Evolutionary conservation across 2,113 vertebrate species (phyloP).

Genomic region (Trematocara zebra): DNA sequence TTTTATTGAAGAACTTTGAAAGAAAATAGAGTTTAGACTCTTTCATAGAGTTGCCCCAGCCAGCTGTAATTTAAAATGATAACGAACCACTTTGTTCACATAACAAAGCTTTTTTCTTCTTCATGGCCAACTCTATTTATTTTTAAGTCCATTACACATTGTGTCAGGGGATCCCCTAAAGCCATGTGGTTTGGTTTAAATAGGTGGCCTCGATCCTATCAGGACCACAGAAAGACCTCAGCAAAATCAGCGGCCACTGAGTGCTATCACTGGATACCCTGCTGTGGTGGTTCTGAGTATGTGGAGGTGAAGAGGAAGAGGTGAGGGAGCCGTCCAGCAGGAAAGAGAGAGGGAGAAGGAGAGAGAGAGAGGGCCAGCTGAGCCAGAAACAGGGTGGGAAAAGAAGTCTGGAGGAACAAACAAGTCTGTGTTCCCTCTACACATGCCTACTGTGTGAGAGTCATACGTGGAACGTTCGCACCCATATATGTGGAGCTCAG

Average conservation of each 20-base stretch:
- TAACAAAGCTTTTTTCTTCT: background rate
- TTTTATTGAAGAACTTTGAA: background rate
- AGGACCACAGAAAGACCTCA: background rate
- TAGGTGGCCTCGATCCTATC: background rate
- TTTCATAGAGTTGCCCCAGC: background rate
- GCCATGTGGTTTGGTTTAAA: slow-evolving; percentile 6
- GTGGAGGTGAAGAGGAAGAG: background rate
- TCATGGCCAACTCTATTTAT: background rate
- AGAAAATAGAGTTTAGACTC: background rate
- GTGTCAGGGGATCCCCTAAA: background rate
- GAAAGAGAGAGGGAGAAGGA: background rate
- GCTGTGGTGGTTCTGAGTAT: slow-evolving; percentile 29
- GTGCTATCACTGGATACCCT: background rate
- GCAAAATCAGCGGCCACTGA: background rate
- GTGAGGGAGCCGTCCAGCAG: background rate
- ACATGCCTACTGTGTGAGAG: slow-evolving; percentile 25
- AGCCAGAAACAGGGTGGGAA: slow-evolving; percentile 18
- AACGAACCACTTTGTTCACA: background rate
- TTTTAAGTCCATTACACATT: background rate
- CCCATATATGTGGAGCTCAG: background rate
- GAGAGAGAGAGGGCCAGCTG: background rate
- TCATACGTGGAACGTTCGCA: background rate
- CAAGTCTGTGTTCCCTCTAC: slow-evolving; percentile 54
- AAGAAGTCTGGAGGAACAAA: slow-evolving; percentile 56
- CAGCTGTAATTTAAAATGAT: background rate